A percentile compares a stretch with the other conserved stretches of the same genome.
phyloP scores from a whole-genome alignment of 2,797 vertebrate genomes.

The Heliangelus exortis region DNA sequence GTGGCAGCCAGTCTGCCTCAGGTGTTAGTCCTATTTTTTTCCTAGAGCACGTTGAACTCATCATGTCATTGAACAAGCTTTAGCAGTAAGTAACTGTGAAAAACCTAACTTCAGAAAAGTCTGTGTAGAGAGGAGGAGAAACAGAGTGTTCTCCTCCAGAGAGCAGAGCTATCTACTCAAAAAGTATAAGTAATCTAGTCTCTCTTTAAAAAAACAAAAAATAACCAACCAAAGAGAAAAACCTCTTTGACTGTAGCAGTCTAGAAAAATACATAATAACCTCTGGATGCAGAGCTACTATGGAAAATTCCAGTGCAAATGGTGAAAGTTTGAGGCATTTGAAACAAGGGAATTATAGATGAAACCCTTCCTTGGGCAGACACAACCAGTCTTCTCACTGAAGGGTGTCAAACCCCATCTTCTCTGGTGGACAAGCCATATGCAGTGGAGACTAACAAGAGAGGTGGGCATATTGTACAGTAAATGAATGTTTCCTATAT shows the following conservation, averaged over 20 bases:
- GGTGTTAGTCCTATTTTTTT: conserved; percentile 25
- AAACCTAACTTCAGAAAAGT: background rate
- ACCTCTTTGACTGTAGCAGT: background rate
- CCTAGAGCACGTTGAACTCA: background rate
- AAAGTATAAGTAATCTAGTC: background rate
- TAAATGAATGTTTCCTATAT: background rate
- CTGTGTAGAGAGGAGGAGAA: background rate
- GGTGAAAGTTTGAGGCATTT: background rate
- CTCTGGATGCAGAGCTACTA: background rate
- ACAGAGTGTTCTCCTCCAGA: background rate
- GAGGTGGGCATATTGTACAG: background rate
- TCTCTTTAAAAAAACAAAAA: background rate
- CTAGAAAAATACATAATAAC: background rate
- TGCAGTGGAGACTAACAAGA: background rate
- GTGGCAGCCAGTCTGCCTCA: background rate
- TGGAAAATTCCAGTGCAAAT: background rate
- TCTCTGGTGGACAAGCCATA: background rate
- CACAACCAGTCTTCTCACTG: background rate
- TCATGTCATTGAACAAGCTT: background rate
- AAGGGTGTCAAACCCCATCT: background rate
- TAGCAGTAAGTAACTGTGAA: background rate
- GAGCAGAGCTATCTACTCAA: background rate
- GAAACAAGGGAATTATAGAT: background rate
- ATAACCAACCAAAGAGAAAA: background rate
- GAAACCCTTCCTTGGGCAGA: background rate